phyloP scores from a whole-genome alignment of 37 sponge, comb jelly and placozoan genomes.

The Cladorhizidae sp. region DNA sequence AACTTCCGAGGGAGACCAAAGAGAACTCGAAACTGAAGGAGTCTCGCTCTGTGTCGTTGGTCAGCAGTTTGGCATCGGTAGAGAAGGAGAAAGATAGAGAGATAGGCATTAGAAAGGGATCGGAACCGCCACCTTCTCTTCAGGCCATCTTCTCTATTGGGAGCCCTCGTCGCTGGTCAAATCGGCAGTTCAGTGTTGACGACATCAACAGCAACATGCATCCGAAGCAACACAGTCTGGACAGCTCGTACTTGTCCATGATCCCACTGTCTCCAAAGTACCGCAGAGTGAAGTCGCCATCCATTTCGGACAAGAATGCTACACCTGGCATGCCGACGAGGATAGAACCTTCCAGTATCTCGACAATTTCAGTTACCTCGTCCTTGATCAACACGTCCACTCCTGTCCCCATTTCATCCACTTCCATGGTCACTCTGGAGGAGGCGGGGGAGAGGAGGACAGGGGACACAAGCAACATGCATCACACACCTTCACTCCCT shows the following conservation, averaged over 20 bases:
- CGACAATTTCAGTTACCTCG: no score
- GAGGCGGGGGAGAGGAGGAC: no score
- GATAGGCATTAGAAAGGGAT: background rate
- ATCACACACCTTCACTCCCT: constrained; percentile 41
- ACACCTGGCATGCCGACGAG: background rate
- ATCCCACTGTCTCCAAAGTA: constrained; percentile 25
- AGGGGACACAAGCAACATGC: background rate
- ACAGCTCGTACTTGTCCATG: constrained; percentile 17
- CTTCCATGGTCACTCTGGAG: no score
- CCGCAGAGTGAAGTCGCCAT: constrained; percentile 31
- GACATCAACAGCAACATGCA: constrained; percentile 5
- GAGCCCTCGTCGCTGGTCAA: constrained; percentile 11
- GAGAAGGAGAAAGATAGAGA: background rate
- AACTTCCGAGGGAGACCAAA: background rate
- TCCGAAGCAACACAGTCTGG: constrained; percentile 35
- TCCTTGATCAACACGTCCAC: no score
- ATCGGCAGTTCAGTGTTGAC: constrained; percentile 25
- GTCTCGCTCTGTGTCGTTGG: background rate
- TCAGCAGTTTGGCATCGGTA: background rate
- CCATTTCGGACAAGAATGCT: constrained; percentile 1
- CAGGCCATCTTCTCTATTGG: constrained; percentile 22
- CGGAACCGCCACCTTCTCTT: constrained; percentile 42
- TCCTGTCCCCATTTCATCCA: background rate
- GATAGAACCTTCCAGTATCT: background rate
- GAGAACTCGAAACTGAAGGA: background rate